Percentiles rank a stretch among this genome's conserved stretches.
These are phyloP conservation scores for Chrysocyon brachyurus DNA, from an alignment of 2,797 vertebrate genomes.

Conservation along the genomic window DNA sequence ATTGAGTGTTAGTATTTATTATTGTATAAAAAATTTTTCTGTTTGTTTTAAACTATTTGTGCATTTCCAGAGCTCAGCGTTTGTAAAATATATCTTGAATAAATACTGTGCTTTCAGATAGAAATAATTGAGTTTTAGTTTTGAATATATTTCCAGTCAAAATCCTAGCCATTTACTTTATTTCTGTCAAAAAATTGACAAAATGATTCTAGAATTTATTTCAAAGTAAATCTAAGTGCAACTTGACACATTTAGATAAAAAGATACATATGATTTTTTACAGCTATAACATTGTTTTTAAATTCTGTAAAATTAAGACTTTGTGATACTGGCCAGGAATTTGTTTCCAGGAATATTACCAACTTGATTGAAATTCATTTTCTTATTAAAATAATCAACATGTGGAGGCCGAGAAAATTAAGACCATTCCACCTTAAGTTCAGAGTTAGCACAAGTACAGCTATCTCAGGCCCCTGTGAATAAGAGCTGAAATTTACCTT, in stretches of 20 bases:
- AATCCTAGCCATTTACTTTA: neutral
- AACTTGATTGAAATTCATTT: neutral
- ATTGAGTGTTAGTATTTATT: neutral
- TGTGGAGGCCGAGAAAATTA: too few species aligned
- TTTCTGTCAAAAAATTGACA: neutral
- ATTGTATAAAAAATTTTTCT: neutral
- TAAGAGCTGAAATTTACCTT: too few species aligned
- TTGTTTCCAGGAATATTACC: neutral
- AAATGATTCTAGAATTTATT: neutral
- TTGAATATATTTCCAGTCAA: neutral
- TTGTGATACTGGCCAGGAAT: neutral
- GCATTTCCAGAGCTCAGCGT: neutral
- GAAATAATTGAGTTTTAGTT: neutral
- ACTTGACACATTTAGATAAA: neutral
- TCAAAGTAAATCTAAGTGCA: neutral
- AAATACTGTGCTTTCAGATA: neutral
- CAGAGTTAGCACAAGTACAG: too few species aligned
- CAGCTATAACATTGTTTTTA: neutral
- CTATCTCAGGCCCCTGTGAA: too few species aligned
- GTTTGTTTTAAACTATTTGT: neutral
- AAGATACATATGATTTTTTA: neutral
- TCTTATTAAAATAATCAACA: conserved; percentile 35
- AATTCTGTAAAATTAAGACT: neutral
- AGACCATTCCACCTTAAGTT: too few species aligned
- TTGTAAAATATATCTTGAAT: neutral